Evolutionary conservation across 92 coral and sea anemone genomes (phyloP).

Genomic region (Siderastrea siderea): DNA sequence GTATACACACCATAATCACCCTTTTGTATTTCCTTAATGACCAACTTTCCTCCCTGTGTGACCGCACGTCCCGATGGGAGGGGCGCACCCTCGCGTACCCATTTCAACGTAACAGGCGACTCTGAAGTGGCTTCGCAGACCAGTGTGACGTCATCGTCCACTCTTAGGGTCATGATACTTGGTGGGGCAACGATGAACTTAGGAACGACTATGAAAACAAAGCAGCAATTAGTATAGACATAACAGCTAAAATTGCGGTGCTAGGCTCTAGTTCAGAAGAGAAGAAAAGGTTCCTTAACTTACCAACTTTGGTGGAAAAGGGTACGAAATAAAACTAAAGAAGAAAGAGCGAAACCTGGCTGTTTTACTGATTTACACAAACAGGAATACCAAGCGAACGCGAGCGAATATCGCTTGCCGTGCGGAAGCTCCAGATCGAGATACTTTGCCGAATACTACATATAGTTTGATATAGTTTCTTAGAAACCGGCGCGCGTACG

Average conservation of each 20-base stretch:
- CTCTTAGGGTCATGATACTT: constrained; percentile 79
- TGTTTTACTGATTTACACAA: too few relatives aligned
- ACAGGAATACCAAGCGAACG: too few relatives aligned
- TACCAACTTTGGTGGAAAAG: too few relatives aligned
- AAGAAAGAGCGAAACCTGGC: too few relatives aligned
- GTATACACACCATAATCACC: constrained; percentile 88
- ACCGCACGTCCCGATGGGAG: constrained; percentile 88
- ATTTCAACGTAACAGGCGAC: constrained; percentile 54
- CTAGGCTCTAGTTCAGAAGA: neutral
- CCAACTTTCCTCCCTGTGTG: constrained; percentile 76
- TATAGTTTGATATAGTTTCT: too few relatives aligned
- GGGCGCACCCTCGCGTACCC: constrained; percentile 85
- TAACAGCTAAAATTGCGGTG: neutral
- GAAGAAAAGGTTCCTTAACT: neutral
- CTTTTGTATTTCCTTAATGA: constrained; percentile 72
- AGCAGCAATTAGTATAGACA: neutral
- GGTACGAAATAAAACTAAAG: too few relatives aligned
- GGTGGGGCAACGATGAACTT: constrained; percentile 85
- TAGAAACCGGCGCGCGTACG: too few relatives aligned
- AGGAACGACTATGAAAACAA: constrained; percentile 78
- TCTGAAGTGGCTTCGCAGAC: constrained; percentile 85
- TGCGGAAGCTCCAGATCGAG: too few relatives aligned
- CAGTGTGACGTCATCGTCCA: constrained; percentile 83
- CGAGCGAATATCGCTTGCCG: too few relatives aligned
- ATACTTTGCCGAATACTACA: too few relatives aligned